Evolutionary conservation across 2,888 invertebrate species (phyloP).

Genomic region (Oligia latruncula): DNA sequence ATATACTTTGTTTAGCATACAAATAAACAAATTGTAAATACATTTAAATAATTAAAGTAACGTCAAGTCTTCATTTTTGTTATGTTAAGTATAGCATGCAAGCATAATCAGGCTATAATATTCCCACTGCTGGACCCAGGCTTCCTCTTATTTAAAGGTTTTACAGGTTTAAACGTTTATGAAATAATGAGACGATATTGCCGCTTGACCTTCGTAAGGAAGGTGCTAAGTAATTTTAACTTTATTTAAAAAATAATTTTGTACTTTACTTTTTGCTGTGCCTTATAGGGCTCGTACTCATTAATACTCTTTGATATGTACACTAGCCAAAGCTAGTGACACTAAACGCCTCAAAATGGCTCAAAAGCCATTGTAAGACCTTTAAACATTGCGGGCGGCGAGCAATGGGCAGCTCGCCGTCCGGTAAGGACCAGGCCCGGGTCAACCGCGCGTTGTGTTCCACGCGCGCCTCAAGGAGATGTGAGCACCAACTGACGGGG

Average conservation of each 20-base stretch:
- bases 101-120: neutral
- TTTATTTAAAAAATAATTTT: neutral
- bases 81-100: neutral
- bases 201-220: neutral
- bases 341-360: neutral
- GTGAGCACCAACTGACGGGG: too few species aligned
- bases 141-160: neutral
- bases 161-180: neutral
- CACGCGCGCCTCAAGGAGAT: too few species aligned
- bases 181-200: neutral
- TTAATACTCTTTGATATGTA: neutral
- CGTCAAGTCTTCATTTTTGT: neutral
- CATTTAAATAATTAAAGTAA: slow-evolving; percentile 18
- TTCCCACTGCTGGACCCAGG: neutral
- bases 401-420: too few species aligned
- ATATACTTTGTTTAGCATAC: slow-evolving; percentile 29
- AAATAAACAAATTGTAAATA: slow-evolving; percentile 14
- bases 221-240: neutral
- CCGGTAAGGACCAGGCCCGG: too few species aligned
- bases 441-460: too few species aligned
- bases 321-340: too few species aligned
- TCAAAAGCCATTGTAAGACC: neutral
- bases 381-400: neutral
- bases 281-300: neutral
- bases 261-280: neutral